phyloP scores from a whole-genome alignment of 2,888 invertebrate species.

The Girardia tigrina region DNA sequence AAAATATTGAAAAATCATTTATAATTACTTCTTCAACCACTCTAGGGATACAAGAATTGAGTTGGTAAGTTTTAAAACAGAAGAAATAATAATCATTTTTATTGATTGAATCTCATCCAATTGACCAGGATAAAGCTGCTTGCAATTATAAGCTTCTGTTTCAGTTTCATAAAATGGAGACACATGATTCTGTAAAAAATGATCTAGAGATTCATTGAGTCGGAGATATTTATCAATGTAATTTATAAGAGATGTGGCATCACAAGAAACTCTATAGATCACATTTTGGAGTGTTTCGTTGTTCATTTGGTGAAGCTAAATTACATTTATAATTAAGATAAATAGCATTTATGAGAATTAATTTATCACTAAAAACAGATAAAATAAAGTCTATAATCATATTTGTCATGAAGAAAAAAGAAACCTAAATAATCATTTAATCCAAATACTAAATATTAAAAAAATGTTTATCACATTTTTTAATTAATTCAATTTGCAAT shows the following conservation, averaged over 20 bases:
- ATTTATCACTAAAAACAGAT: neutral
- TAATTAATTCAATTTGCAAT: no score
- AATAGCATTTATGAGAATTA: no score
- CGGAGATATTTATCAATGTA: neutral
- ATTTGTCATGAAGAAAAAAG: no score
- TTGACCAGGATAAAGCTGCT: neutral
- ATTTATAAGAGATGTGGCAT: neutral
- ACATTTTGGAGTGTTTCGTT: constrained; percentile 12
- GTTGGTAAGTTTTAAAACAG: neutral
- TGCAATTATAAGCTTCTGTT: neutral
- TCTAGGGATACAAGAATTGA: neutral
- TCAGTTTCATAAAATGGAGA: neutral
- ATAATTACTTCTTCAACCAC: neutral
- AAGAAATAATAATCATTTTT: constrained; percentile 6
- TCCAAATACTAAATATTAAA: no score
- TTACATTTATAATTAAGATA: no score
- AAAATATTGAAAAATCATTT: no score
- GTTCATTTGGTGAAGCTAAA: neutral
- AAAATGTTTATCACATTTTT: no score
- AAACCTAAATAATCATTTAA: no score
- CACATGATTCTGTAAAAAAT: neutral
- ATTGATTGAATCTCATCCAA: neutral
- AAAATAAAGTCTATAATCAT: neutral
- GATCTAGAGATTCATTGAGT: neutral
- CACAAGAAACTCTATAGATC: neutral